Base-by-base conservation (phyloP, 2,888 invertebrate genomes). In the Aethes cnicana region DNA sequence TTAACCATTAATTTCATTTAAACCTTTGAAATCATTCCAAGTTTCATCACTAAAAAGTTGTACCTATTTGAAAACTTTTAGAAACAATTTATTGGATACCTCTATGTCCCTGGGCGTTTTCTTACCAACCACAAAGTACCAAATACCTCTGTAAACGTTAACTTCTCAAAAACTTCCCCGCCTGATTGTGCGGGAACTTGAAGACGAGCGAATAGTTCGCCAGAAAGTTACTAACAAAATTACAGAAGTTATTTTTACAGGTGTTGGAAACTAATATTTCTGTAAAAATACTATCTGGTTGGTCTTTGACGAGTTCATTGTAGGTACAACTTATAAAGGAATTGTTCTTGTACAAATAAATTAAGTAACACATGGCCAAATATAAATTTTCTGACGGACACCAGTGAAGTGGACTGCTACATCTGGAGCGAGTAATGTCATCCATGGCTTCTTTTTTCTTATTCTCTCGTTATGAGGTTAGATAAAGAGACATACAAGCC, bases 111-210 rank as follows among this genome's bases (percentile, higher is more conserved):
- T 12, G 6, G 3, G 28, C 11, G 6, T 36, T 50, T 50, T 39
- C 21, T 39, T 25, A 32, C 32, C 37, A 23, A 43, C 43, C 50
- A 17, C 30, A 28, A 39, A 44, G 37, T 52, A 28, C 12, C 14
- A 46, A 52, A 44, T 46, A 39, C 37, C 26, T n/a, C n/a, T 37
- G 44, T 32, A 37, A 44, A 30, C 44, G 18, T 16, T 35, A 52
- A 52, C 52, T 52, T 52, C 25, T 32, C 36, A 46, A 44, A 50
- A 52, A 52, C 32, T 46, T 52, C 9, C 43, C n/a, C 5, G 30
- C 21, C 25, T 39, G 52, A 52, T 50, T 50, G 50, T 44, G 30
- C 21, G 25, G 36, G 20, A 25, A 52, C 44, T 46, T 12, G 44
- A 28, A 49, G 35, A 49, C 42, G 28, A 36, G 52, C 25, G 25